Evolutionary conservation across 1,140 invertebrate genomes (phyloP).

Genomic region (Meloidogyne floridensis): DNA sequence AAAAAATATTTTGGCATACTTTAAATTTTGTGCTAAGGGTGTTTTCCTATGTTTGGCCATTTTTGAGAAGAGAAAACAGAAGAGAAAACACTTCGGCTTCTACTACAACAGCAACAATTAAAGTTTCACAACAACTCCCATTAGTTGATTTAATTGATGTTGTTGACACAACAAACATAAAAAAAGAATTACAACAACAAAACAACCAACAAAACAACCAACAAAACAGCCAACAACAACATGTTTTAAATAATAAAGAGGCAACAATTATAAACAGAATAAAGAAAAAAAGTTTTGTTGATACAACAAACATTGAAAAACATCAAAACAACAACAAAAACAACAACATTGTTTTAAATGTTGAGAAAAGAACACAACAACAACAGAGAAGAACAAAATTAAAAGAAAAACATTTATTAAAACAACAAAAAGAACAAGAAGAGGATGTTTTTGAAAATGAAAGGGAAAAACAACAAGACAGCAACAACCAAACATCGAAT

Average conservation of each 20-base stretch:
- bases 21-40: constrained; percentile 45
- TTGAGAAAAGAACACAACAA: background rate
- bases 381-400: background rate
- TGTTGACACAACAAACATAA: background rate
- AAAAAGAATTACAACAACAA: background rate
- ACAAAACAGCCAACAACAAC: background rate
- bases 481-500: background rate
- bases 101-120: background rate
- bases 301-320: background rate
- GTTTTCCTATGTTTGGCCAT: constrained; percentile 41
- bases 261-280: background rate
- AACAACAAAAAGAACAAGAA: background rate
- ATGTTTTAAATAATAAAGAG: background rate
- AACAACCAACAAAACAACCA: background rate
- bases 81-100: background rate
- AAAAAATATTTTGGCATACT: constrained; percentile 30
- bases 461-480: background rate
- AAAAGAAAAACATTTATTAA: background rate
- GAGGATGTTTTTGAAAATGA: background rate
- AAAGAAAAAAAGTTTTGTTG: background rate
- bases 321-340: no score
- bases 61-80: constrained; percentile 24
- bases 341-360: background rate
- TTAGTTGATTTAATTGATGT: background rate
- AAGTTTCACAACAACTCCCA: no score